Conservation (phyloP, 2,113 vertebrate genomes). For the Orycteropus afer region DNA sequence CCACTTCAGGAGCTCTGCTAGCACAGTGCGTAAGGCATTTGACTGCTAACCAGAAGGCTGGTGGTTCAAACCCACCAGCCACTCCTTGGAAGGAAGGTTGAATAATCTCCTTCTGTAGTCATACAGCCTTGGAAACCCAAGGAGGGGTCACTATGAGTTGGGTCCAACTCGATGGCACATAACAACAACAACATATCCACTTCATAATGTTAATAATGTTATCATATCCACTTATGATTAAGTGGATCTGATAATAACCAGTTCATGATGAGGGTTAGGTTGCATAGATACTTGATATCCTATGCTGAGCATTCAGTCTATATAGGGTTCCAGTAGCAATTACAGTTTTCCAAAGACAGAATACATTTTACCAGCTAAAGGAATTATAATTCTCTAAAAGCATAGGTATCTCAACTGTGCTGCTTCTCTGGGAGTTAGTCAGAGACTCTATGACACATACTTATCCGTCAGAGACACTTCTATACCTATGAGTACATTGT, state of each 20-base stretch:
- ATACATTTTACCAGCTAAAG: not conserved
- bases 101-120: no score
- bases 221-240: not conserved
- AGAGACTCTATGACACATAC: not conserved
- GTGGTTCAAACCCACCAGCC: no score
- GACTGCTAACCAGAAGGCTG: no score
- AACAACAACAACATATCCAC: no score
- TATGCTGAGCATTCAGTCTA: not conserved
- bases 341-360: not conserved
- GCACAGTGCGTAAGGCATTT: no score
- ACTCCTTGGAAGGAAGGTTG: no score
- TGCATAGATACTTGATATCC: not conserved
- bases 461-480: not conserved
- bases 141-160: no score
- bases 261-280: not conserved
- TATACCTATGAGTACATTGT: not conserved
- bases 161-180: no score
- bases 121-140: no score
- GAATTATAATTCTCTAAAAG: not conserved
- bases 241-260: not conserved
- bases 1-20: no score
- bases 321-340: not conserved
- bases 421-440: not conserved
- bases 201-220: no score
- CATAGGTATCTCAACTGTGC: not conserved